Evolutionary conservation across 2,888 invertebrate genomes (phyloP).

Genomic region (Tuberolachnus salignus): DNA sequence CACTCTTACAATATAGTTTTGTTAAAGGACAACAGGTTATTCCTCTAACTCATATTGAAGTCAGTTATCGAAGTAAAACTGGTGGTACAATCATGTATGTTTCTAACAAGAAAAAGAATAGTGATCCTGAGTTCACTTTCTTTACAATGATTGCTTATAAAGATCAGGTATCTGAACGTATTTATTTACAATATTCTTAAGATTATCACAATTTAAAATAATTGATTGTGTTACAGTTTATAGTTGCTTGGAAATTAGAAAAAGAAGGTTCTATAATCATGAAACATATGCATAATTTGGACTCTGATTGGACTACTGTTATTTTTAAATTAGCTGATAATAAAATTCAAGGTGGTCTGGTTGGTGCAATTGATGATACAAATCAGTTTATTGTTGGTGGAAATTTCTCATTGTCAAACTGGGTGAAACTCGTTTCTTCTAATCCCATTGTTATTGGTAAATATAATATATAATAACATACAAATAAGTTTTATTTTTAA

Average conservation of each 20-base stretch:
- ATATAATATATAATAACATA: too few relatives aligned
- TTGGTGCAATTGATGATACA: slow-evolving; percentile 57
- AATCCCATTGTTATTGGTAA: slow-evolving; percentile 58
- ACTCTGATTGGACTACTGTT: slow-evolving; percentile 73
- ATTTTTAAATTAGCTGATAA: slow-evolving; percentile 66
- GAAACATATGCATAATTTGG: slow-evolving; percentile 67
- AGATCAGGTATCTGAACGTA: slow-evolving; percentile 58
- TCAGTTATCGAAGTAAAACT: slow-evolving; percentile 71
- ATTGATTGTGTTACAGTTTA: slow-evolving; percentile 69
- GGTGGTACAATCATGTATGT: slow-evolving; percentile 81
- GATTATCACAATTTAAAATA: slow-evolving; percentile 70
- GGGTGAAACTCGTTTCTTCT: slow-evolving; percentile 59
- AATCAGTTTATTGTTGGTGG: slow-evolving; percentile 58
- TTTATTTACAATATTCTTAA: slow-evolving; percentile 65
- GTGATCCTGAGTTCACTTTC: slow-evolving; percentile 61
- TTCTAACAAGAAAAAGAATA: slow-evolving; percentile 54
- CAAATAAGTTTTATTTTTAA: too few relatives aligned
- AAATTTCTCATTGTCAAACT: slow-evolving; percentile 60
- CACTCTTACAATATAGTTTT: slow-evolving; percentile 57
- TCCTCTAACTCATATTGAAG: slow-evolving; percentile 63
- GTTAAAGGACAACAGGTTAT: slow-evolving; percentile 57
- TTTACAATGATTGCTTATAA: slow-evolving; percentile 59
- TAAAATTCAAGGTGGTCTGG: slow-evolving; percentile 59
- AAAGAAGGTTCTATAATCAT: slow-evolving; percentile 63
- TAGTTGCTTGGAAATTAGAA: slow-evolving; percentile 72